These are phyloP conservation scores for Monochamus alternatus DNA, from an alignment of 2,888 invertebrate genomes.

Conservation along the genomic window DNA sequence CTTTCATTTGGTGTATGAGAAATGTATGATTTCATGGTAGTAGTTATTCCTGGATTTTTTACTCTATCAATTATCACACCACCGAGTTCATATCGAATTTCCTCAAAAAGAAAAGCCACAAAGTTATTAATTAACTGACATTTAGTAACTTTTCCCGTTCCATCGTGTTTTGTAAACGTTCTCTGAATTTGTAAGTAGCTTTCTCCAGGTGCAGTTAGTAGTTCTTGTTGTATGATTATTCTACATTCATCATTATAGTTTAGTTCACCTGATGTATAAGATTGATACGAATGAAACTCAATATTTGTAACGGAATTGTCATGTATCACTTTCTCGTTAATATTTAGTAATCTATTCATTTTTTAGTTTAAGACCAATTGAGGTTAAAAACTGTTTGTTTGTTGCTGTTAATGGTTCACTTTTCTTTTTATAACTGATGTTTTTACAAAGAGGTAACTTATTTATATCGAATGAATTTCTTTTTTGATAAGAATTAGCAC, in stretches of 20 bases:
- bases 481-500: too few relatives aligned
- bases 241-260: neutral
- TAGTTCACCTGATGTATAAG: neutral
- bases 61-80: slow-evolving; percentile 14
- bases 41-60: slow-evolving; percentile 7
- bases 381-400: too few relatives aligned
- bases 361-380: too few relatives aligned
- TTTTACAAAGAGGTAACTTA: too few relatives aligned
- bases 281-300: neutral
- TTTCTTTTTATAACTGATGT: too few relatives aligned
- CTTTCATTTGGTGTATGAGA: neutral
- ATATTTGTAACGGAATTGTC: neutral
- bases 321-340: neutral
- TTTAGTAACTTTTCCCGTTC: neutral
- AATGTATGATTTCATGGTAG: slow-evolving; percentile 4
- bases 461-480: neutral
- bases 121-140: neutral
- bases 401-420: too few relatives aligned
- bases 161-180: neutral
- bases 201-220: neutral
- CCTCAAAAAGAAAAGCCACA: slow-evolving; percentile 18
- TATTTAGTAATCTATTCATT: neutral
- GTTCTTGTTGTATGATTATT: slow-evolving; percentile 9
- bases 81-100: slow-evolving; percentile 3
- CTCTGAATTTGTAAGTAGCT: slow-evolving; percentile 4